Base-by-base conservation (phyloP, 1,140 invertebrate species). In the Drosophila tropicalis region DNA sequence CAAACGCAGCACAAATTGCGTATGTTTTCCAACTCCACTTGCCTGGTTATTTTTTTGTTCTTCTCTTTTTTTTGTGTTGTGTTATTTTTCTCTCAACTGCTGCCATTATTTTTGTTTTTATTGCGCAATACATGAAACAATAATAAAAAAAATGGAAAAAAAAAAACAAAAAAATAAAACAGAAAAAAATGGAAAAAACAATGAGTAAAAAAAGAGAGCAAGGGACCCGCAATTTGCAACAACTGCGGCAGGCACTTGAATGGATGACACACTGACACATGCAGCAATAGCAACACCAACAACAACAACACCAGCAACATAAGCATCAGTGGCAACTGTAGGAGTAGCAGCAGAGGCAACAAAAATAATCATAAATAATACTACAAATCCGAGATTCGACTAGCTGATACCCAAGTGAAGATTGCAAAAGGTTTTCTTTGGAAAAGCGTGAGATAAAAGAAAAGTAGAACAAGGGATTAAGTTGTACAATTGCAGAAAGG, bases 51-150 rank as follows among this genome's bases (percentile, higher is more conserved):
- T 70, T 67, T 13, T 39, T 10, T 12, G 68, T 69, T 29, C 29
- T 29, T 5, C 29, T 57, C 61, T 17, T 19, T 13, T 51, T 58
- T 40, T 58, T 66, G 67, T 70, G 66, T 47, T 47, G 51, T 34
- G 19, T 60, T 70, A 13, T 62, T 75, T 76, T 83, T 79, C 61
- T 69, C 71, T 57, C 71, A 47, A 65, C 51, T 81, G 75, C 66
- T 60, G 81, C 82, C 82, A 85, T 86, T 85, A 86, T 81, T 85
- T 79, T 80, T 86, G 83, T 86, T 86, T 86, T 86, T 86, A 86
- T 86, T 82, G 83, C 82, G 69, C 67, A 70, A 72, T 86, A 81
- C 71, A 81, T 81, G 82, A 79, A 86, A 86, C 82, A 78, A 75
- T 79, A 70, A 79, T 79, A 83, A 79, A 83, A 79, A 83, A 72